Evolutionary conservation across 2,888 invertebrate genomes (phyloP), one percentile per base, ranked within the genome.

Genomic region (Megamerina dolium): DNA sequence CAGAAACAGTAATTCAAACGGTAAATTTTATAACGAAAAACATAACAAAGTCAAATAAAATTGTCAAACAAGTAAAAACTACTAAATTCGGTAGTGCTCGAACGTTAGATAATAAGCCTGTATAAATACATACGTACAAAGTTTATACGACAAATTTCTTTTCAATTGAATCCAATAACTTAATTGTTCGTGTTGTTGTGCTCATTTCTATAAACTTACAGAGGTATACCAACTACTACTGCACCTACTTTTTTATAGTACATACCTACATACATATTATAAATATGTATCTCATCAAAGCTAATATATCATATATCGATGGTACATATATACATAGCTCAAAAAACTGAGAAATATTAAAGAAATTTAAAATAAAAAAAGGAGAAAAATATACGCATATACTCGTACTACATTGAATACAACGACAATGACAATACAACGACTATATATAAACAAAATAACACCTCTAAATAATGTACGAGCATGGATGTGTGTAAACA

Each of bases 21-120:
- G 64, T 62, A 65, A 58, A 60, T 56, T 54, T 56, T 55, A 57
- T 53, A 53, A 55, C 60, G 51, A 60, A 37, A 40, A 38, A n/a
- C 41, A 37, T 21, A 14, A 37, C 18, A 46, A 41, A 23, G 42
- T 27, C 26, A 43, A 33, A 45, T 32, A 39, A 18, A 35, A 36
- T n/a, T n/a, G n/a, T 17, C 39, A 45, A 43, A 20, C 4, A 19
- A 32, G 14, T n/a, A 37, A 37, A 27, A 40, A 37, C 43, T 5
- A 32, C 31, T 1, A 33, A 33, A 3, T n/a, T n/a, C n/a, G n/a
- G n/a, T n/a, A n/a, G n/a, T n/a, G n/a, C n/a, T n/a, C n/a, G n/a
- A n/a, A n/a, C n/a, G n/a, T n/a, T n/a, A 17, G 26, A 14, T 30
- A 38, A n/a, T 32, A 39, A 32, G 32, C 32, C 39, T 23, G 32